These are phyloP conservation scores for Scolopax bukidnonensis DNA, from an alignment of 2,797 vertebrate species.

Conservation along the genomic window DNA sequence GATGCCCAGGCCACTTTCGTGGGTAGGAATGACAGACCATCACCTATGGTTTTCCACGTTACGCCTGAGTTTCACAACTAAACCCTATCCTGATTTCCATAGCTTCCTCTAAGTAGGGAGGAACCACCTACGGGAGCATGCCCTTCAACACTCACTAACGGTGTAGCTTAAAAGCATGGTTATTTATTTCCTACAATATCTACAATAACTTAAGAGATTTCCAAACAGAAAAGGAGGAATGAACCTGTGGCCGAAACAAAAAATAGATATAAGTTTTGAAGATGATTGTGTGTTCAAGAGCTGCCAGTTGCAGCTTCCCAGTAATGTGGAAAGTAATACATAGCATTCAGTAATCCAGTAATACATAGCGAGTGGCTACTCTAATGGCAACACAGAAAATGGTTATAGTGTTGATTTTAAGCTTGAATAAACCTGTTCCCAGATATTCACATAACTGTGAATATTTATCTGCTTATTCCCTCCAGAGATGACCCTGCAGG, in stretches of 20 bases:
- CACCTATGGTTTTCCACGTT: not conserved
- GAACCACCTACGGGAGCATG: not conserved
- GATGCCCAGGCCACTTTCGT: not conserved
- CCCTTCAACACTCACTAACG: not conserved
- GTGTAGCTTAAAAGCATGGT: not conserved
- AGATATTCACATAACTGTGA: not conserved
- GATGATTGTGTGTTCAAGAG: not conserved
- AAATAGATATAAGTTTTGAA: not conserved
- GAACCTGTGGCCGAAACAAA: not conserved
- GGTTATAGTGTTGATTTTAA: not conserved
- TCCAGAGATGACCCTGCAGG: not conserved
- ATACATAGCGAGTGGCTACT: not conserved
- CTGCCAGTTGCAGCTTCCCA: not conserved
- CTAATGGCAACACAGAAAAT: not conserved
- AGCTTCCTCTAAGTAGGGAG: not conserved
- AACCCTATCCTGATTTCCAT: not conserved
- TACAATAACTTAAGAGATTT: not conserved
- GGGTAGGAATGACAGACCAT: not conserved
- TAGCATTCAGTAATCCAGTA: too few species aligned
- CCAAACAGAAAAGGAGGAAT: not conserved
- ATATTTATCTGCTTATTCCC: not conserved
- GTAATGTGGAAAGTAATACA: not conserved
- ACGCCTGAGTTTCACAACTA: not conserved
- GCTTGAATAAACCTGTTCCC: not conserved
- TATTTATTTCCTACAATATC: not conserved